Conservation (phyloP, 2,888 invertebrate genomes). For the Pheosia gnoma region DNA sequence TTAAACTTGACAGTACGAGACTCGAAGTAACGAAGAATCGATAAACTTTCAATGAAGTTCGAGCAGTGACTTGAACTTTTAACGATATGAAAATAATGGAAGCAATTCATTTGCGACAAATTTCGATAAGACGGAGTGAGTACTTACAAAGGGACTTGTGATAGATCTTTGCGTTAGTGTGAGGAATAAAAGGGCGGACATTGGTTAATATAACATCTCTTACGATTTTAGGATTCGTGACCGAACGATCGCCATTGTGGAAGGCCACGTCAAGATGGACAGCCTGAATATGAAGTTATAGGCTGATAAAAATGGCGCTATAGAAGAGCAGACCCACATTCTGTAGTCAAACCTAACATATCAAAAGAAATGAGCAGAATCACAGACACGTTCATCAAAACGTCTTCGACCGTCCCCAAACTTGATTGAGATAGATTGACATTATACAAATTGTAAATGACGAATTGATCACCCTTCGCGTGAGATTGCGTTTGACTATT, state of each 20-base stretch:
- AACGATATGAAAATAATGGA: background rate
- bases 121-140: background rate
- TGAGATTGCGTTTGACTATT: constrained; percentile 49
- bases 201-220: too few species aligned
- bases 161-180: too few species aligned
- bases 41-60: constrained; percentile 10
- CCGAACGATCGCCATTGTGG: too few species aligned
- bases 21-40: constrained; percentile 9
- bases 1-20: background rate
- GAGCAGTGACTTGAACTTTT: constrained; percentile 1
- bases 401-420: constrained; percentile 27
- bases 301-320: background rate
- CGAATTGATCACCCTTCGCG: constrained; percentile 76
- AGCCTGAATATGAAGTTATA: too few species aligned
- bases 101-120: constrained; percentile 1
- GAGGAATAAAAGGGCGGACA: too few species aligned
- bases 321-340: too few species aligned
- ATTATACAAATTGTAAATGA: constrained; percentile 81
- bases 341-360: background rate
- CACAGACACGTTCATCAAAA: background rate
- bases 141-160: background rate
- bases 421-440: constrained; percentile 75
- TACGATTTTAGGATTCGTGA: too few species aligned
- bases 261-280: too few species aligned
- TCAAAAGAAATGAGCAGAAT: background rate